phyloP scores from a whole-genome alignment of 2,113 vertebrate genomes.

The Cyprinus carpio region DNA sequence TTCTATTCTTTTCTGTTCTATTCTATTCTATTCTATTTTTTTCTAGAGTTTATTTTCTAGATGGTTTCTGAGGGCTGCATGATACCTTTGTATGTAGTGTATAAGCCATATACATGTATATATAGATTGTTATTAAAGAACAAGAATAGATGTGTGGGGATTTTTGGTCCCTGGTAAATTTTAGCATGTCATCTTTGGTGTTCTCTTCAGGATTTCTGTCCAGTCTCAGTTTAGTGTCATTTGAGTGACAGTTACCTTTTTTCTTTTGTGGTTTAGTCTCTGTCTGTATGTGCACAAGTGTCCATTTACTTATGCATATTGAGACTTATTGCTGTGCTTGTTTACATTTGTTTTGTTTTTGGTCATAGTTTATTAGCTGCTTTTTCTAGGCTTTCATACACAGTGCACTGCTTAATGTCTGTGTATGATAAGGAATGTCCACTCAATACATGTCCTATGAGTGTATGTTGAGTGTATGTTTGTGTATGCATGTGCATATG shows the following conservation, averaged over 20 bases:
- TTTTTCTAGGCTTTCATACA: neutral
- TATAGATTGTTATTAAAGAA: neutral
- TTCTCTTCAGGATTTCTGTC: neutral
- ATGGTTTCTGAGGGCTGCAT: neutral
- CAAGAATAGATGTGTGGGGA: neutral
- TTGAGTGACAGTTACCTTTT: neutral
- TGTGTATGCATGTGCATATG: neutral
- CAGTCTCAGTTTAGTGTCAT: neutral
- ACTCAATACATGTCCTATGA: neutral
- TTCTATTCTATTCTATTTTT: neutral
- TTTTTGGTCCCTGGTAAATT: neutral
- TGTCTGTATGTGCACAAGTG: neutral
- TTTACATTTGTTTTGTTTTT: constrained; percentile 16
- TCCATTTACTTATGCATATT: neutral
- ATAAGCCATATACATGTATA: too few relatives aligned
- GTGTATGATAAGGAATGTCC: neutral
- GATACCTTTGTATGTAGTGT: too few relatives aligned
- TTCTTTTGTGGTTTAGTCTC: neutral
- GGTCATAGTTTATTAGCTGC: neutral
- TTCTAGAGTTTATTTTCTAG: neutral
- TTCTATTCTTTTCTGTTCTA: neutral
- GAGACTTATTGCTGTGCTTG: neutral
- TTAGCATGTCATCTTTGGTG: neutral
- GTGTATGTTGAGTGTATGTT: neutral
- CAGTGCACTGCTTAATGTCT: too few relatives aligned